Evolutionary conservation across 2,113 vertebrate genomes (phyloP), one percentile per base, ranked within the genome.

Genomic region (Malurus melanocephalus): DNA sequence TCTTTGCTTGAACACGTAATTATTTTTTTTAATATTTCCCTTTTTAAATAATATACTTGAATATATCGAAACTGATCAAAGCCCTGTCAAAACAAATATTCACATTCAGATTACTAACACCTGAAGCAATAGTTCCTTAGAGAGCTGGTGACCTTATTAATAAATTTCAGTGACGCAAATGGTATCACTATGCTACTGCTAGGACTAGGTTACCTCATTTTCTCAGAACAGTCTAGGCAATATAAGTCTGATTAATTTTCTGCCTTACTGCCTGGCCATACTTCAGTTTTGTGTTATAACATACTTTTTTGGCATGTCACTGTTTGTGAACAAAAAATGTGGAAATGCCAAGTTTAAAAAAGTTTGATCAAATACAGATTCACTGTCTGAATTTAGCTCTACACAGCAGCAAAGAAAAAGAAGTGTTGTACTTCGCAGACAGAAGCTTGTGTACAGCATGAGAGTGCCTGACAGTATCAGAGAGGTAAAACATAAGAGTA

Each of bases 141-240:
- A 81, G 78, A 88, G 92, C 90, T 46, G 6, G 24, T 85, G 67
- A 94, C 59, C 80, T 88, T 90, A 87, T 61, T 85, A 81, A 77
- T 62, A 45, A 80, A 80, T 89, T 91, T 83, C 73, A 62, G 68
- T 85, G 88, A 83, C 0, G 3, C 51, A 87, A 93, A 85, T 30
- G n/a, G 40, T 73, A 81, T 69, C 16, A 20, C 59, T 67, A 3
- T 68, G 53, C 76, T 75, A 23, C 65, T 75, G 59, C 71, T 65
- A 80, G 42, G 74, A 81, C 40, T 55, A 46, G 16, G 56, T 79
- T 79, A 57, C 33, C 24, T 76, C 32, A 42, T 88, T 65, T 89
- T 90, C 51, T 83, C 85, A 81, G 59, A 84, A 79, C 14, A 2
- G 38, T 68, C 60, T 82, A 71, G 56, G 35, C 30, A 73, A 52